Percentiles rank a stretch among this genome's conserved stretches.
Conservation (phyloP, 53 echinoderm and acorn worm species). For the Zoroaster sp. region DNA sequence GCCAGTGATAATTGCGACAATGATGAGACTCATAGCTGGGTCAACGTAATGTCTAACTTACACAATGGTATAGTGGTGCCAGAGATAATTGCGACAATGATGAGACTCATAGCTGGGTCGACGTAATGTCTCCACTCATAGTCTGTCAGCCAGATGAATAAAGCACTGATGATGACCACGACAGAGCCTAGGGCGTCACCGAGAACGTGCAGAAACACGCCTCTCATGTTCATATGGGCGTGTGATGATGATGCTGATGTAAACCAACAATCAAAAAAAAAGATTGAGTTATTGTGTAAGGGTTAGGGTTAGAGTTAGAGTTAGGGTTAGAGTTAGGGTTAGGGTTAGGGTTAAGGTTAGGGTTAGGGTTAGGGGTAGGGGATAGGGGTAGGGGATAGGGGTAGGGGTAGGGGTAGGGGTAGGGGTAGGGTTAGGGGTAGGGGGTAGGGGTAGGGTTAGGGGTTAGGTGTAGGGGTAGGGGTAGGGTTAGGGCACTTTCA, state of each 20-base stretch:
- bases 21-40: conserved; percentile 88
- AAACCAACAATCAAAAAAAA: not conserved
- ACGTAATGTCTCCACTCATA: conserved; percentile 73
- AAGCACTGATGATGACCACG: conserved; percentile 94
- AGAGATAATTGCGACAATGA: conserved; percentile 85
- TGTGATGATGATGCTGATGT: conserved; percentile 24
- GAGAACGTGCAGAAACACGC: conserved; percentile 92
- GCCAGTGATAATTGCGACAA: conserved; percentile 78
- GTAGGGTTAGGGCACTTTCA: no score
- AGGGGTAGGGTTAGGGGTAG: no score
- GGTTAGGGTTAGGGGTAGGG: no score
- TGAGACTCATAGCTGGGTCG: conserved; percentile 89
- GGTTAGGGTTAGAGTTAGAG: no score
- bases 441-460: no score
- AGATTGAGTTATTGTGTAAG: no score
- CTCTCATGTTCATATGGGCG: conserved; percentile 88
- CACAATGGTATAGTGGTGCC: conserved; percentile 84
- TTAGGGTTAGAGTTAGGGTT: no score
- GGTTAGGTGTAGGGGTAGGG: no score
- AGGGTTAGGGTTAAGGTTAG: no score
- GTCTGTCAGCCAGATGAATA: conserved; percentile 71
- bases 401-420: no score
- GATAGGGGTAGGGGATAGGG: no score
- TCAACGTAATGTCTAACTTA: conserved; percentile 79
- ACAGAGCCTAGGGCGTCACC: conserved; percentile 95